Conservation (phyloP, 2,888 invertebrate genomes). For the Stenurella melanura region DNA sequence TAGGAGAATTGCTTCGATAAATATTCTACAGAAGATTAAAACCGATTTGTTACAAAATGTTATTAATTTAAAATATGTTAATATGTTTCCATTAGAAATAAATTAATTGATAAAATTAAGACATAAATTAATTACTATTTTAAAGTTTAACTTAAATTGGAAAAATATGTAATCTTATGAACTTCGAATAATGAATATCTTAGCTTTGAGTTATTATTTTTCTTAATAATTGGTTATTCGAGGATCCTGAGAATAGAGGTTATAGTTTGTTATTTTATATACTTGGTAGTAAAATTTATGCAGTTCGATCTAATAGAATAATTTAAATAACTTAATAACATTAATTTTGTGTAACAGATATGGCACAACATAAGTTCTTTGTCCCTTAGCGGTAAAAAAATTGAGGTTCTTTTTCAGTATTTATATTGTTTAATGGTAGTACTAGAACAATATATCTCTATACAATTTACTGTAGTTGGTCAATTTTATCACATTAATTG, state of each 20-base stretch:
- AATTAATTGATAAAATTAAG: slow-evolving; percentile 11
- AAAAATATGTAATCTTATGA: neutral
- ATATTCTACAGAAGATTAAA: neutral
- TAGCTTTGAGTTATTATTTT: neutral
- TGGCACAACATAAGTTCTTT: too few relatives aligned
- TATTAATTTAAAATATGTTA: slow-evolving; percentile 23
- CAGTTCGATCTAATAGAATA: too few relatives aligned
- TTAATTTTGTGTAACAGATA: too few relatives aligned
- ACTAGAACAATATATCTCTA: neutral
- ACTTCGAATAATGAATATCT: too few relatives aligned
- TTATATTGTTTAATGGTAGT: neutral
- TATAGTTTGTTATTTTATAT: too few relatives aligned
- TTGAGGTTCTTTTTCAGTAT: too few relatives aligned
- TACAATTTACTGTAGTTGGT: neutral
- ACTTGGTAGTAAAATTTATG: too few relatives aligned
- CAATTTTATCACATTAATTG: neutral
- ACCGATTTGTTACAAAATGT: neutral
- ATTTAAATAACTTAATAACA: too few relatives aligned
- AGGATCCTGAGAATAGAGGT: neutral
- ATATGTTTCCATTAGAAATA: slow-evolving; percentile 9
- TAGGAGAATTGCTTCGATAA: neutral
- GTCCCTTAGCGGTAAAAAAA: too few relatives aligned
- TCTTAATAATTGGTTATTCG: neutral
- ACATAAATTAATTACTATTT: slow-evolving; percentile 19
- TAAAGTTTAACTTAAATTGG: neutral